Evolutionary conservation across 2,888 invertebrate species (phyloP), one percentile per base, ranked within the genome.

Genomic region (Tachina lurida): DNA sequence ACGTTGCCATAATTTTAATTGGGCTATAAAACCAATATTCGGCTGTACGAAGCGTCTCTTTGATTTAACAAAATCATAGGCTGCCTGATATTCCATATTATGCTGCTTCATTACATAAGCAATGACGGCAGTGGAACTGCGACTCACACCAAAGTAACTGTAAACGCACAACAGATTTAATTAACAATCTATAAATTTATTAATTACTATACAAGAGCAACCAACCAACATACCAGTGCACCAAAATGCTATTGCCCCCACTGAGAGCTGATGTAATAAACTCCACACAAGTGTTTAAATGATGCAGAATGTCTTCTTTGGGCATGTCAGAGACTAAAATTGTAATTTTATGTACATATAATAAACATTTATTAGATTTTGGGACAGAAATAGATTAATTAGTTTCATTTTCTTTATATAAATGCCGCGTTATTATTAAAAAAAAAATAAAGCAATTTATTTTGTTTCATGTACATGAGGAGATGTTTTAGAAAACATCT

Each of bases 101-200:
- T 97, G 95, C 88, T 96, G 97, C 90, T 96, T 96, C 98, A 98
- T 98, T 13, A 97, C 93, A 91, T 96, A 97, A 0, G 97, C 97
- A 79, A 97, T 95, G 0, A 98, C 96, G 4, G 98, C 94, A 0
- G 98, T 96, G 0, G 97, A 97, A 91, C 98, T 98, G 75, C 98
- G 94, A 0, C 98, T 98, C 4, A 98, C 96, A 15, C 98, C 98
- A 89, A 96, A 98, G 91, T 97, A 97, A 92, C 96, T 97, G 91
- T 56, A 86, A 84, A 13, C 58, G 4, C n/a, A 39, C 68, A 62
- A 52, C 13, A 75, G 31, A 39, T 60, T 49, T 41, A 68, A 76
- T 71, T 52, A 45, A 73, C 47, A 70, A 56, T 78, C 54, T 73
- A 78, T 58, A 43, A 22, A 22, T 8, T 22, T 47, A 52, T 41